These are phyloP conservation scores for Eunapius fragilis DNA, from an alignment of 37 sponge, comb jelly and placozoan genomes.

Conservation along the genomic window DNA sequence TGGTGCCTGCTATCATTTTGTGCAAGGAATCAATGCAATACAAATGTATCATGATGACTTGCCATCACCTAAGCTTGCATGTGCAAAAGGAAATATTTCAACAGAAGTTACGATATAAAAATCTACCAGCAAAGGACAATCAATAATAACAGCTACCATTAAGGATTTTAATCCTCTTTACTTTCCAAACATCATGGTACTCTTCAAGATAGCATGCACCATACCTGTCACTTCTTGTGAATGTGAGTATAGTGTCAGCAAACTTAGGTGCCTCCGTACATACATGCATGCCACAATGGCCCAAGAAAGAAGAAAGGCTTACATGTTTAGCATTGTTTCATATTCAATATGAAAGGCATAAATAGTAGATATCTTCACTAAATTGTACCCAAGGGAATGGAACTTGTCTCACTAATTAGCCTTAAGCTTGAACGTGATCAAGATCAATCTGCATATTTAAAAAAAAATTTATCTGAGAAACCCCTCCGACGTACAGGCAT, in stretches of 20 bases:
- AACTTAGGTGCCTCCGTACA: constrained; percentile 21
- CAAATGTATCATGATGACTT: background rate
- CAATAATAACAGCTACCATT: constrained; percentile 20
- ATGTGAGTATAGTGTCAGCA: constrained; percentile 53
- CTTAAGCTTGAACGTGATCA: no score
- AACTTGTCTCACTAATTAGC: no score
- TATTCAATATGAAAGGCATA: no score
- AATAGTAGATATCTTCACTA: no score
- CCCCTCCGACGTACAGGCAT: no score
- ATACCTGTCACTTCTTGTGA: constrained; percentile 53
- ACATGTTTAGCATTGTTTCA: no score
- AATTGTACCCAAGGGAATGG: no score
- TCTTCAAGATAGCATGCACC: constrained; percentile 43
- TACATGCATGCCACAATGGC: constrained; percentile 41
- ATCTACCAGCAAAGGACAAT: constrained; percentile 8
- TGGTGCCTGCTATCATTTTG: constrained; percentile 12
- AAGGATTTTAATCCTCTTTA: constrained; percentile 12
- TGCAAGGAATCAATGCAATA: background rate
- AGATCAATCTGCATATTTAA: no score
- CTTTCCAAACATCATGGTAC: constrained; percentile 9
- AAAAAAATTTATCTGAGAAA: no score
- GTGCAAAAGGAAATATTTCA: background rate
- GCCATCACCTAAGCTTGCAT: constrained; percentile 8
- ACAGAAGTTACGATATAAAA: constrained; percentile 24
- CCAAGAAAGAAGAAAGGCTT: background rate